phyloP scores from a whole-genome alignment of 2,797 vertebrate genomes.

The Acestrorhynchus altus region DNA sequence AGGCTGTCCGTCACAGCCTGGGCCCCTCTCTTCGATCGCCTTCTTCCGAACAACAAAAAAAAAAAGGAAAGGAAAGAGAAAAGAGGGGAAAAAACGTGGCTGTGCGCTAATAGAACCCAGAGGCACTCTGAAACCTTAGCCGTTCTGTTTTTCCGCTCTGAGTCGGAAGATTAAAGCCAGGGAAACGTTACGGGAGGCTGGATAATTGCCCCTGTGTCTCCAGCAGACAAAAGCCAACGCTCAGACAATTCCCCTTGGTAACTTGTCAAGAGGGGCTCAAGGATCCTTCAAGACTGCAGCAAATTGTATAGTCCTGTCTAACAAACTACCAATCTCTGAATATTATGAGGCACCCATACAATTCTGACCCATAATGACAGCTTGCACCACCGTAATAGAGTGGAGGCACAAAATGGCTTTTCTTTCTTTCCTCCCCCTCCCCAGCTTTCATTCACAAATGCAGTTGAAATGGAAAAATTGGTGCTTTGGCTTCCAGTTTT shows the following conservation, averaged over 20 bases:
- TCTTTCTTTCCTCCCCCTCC: constrained; percentile 26
- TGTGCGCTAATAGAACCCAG: constrained; percentile 84
- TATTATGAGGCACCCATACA: constrained; percentile 80
- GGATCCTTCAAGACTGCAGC: constrained; percentile 80
- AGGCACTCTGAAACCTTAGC: constrained; percentile 82
- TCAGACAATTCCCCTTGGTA: constrained; percentile 79
- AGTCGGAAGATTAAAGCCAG: constrained; percentile 83
- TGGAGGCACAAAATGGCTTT: constrained; percentile 76
- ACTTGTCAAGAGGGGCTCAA: constrained; percentile 78
- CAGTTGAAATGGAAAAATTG: constrained; percentile 76
- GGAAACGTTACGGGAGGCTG: constrained; percentile 83
- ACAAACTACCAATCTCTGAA: constrained; percentile 80
- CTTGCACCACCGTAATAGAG: constrained; percentile 76
- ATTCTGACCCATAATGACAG: constrained; percentile 77
- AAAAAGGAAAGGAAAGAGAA: constrained; percentile 21
- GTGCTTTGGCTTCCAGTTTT: constrained; percentile 57
- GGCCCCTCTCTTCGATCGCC: constrained; percentile 71
- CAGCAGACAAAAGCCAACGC: constrained; percentile 81
- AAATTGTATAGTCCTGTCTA: constrained; percentile 83
- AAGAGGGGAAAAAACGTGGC: constrained; percentile 72
- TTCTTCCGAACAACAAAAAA: constrained; percentile 51
- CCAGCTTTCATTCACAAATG: constrained; percentile 49
- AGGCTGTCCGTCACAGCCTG: constrained; percentile 77
- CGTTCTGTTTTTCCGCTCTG: constrained; percentile 79
- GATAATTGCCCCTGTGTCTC: constrained; percentile 78